These are phyloP conservation scores for Teleopsis dalmanni DNA, from an alignment of 1,140 invertebrate genomes.

Conservation along the genomic window DNA sequence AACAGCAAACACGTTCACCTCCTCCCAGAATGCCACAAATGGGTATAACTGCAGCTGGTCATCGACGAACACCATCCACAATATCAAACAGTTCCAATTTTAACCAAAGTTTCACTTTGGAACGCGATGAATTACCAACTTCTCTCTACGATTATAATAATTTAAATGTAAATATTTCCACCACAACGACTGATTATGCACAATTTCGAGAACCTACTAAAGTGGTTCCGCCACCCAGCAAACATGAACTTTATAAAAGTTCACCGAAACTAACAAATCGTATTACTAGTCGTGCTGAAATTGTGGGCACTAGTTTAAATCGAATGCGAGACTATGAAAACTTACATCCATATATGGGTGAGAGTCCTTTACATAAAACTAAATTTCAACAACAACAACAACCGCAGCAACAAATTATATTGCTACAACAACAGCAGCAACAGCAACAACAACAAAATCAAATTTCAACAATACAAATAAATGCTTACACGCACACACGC, in stretches of 20 bases:
- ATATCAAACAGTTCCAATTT: constrained; percentile 43
- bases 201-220: constrained; percentile 9
- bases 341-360: constrained; percentile 10
- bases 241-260: constrained; percentile 33
- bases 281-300: neutral
- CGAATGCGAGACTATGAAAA: constrained; percentile 21
- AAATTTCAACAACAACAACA: constrained; percentile 19
- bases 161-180: constrained; percentile 20
- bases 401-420: too few species aligned
- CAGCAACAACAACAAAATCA: constrained; percentile 19
- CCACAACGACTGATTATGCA: constrained; percentile 20
- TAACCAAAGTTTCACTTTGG: constrained; percentile 57
- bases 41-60: constrained; percentile 36
- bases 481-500: constrained; percentile 10
- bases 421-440: constrained; percentile 13
- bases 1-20: constrained; percentile 23
- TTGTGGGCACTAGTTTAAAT: constrained; percentile 5
- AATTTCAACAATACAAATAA: neutral
- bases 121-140: constrained; percentile 45
- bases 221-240: constrained; percentile 19
- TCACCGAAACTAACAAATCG: constrained; percentile 35
- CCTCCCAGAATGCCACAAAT: constrained; percentile 39
- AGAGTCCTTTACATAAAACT: constrained; percentile 24
- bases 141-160: constrained; percentile 45
- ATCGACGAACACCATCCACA: constrained; percentile 36